Evolutionary conservation across 2,888 invertebrate species (phyloP).

Genomic region (Eucera pruinosa): DNA sequence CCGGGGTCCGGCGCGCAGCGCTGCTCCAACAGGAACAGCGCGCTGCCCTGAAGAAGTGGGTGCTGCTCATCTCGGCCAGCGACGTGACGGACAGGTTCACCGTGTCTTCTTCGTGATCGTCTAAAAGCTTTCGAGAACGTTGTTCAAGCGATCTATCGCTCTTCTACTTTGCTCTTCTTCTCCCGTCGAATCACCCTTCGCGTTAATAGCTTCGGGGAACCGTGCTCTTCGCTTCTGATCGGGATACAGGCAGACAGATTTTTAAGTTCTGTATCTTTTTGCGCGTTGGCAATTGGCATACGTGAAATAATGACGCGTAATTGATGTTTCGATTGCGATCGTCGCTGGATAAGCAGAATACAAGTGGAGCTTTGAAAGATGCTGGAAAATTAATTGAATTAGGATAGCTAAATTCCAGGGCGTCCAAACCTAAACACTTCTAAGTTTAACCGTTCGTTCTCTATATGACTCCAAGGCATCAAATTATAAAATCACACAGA

Average conservation of each 20-base stretch:
- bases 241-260: constrained; percentile 38
- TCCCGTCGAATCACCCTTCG: constrained; percentile 60
- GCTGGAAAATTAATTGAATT: no score
- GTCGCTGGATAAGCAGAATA: background rate
- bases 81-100: constrained; percentile 78
- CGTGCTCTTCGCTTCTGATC: constrained; percentile 58
- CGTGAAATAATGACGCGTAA: constrained; percentile 40
- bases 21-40: constrained; percentile 66
- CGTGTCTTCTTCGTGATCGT: constrained; percentile 71
- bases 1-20: constrained; percentile 68
- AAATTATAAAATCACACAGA: no score
- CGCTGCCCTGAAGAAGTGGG: constrained; percentile 74
- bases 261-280: constrained; percentile 39
- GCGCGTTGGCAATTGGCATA: constrained; percentile 21
- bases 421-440: no score
- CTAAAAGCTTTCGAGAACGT: constrained; percentile 75
- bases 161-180: constrained; percentile 17
- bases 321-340: constrained; percentile 27
- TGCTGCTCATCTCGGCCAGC: constrained; percentile 73
- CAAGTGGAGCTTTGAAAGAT: no score
- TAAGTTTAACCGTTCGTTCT: no score
- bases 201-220: constrained; percentile 72
- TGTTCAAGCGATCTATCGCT: constrained; percentile 31
- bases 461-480: no score
- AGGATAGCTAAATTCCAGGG: no score